Evolutionary conservation across 92 coral and sea anemone species (phyloP), one percentile per base, ranked within the genome.

Genomic region (Epizoanthus illoricatus): DNA sequence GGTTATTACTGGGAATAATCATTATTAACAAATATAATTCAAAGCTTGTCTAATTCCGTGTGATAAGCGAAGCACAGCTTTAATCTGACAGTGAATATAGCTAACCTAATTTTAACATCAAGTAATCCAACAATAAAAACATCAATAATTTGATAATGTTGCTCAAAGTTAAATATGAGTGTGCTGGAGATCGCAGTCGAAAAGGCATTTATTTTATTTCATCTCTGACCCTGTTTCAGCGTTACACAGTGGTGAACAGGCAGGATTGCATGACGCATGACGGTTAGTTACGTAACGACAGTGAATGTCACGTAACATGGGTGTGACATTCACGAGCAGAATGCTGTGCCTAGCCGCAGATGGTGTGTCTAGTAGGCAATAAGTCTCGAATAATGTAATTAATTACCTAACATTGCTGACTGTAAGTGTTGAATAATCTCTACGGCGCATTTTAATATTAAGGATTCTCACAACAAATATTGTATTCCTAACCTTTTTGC

Each of bases 191-290:
- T 78, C 71, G 82, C 62, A 64, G 82, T 78, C 71, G 82, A 78
- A 78, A 62, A 78, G 82, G 62, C 39, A 78, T 78, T 78, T 78
- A 78, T 78, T 78, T 78, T 78, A 43, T 78, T 43, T 78, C 82
- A 64, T 78, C 70, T 78, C 82, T 78, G 82, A 63, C 82, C 82
- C 82, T 78, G 54, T 76, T 78, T 78, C 82, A 78, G 82, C 82
- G 60, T 78, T 78, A 78, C 82, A 78, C 82, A 45, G 82, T 70
- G 82, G 82, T 78, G 82, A 63, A 78, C 62, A 78, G 82, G 43
- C 82, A 78, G 82, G 82, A 78, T 63, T 78, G 71, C 82, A 78
- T 78, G 71, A 63, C 82, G 49, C 82, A 62, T 78, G 71, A 78
- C 82, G 82, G 82, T 78, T 78, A 78, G 82, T 78, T 78, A 61